These are phyloP conservation scores for Plestiodon gilberti DNA, from an alignment of 2,113 vertebrate species.

Conservation along the genomic window DNA sequence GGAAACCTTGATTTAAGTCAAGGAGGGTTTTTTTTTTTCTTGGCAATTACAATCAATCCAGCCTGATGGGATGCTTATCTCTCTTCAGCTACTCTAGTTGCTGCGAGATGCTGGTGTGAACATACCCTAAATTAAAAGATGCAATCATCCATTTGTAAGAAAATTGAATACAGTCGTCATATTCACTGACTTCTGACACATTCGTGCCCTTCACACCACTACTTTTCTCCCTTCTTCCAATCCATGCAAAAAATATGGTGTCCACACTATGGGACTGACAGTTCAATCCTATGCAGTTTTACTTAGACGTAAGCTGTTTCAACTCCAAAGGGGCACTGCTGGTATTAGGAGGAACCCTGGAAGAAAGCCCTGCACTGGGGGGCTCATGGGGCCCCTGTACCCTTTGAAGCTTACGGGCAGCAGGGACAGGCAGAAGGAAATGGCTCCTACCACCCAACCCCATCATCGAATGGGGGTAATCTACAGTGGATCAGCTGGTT, in stretches of 20 bases:
- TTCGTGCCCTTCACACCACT: neutral
- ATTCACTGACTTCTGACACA: neutral
- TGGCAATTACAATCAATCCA: neutral
- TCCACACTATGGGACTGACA: too few species aligned
- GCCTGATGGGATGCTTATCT: neutral
- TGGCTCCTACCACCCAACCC: too few species aligned
- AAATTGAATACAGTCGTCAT: neutral
- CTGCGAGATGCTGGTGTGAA: neutral
- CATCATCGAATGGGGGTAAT: too few species aligned
- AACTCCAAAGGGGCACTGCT: too few species aligned
- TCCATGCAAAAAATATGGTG: neutral
- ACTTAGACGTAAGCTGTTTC: neutral
- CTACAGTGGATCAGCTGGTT: too few species aligned
- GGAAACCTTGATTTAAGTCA: neutral
- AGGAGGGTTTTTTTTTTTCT: neutral
- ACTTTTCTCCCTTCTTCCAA: neutral
- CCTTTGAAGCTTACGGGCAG: too few species aligned
- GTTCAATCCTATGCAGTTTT: neutral
- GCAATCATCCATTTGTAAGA: neutral
- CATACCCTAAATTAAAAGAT: neutral
- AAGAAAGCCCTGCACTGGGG: too few species aligned
- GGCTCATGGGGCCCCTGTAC: too few species aligned
- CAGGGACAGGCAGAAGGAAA: too few species aligned
- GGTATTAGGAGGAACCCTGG: too few species aligned
- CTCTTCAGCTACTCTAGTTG: neutral